Conservation (phyloP, 2,797 vertebrate genomes). For the Amblyopsis hoosieri region DNA sequence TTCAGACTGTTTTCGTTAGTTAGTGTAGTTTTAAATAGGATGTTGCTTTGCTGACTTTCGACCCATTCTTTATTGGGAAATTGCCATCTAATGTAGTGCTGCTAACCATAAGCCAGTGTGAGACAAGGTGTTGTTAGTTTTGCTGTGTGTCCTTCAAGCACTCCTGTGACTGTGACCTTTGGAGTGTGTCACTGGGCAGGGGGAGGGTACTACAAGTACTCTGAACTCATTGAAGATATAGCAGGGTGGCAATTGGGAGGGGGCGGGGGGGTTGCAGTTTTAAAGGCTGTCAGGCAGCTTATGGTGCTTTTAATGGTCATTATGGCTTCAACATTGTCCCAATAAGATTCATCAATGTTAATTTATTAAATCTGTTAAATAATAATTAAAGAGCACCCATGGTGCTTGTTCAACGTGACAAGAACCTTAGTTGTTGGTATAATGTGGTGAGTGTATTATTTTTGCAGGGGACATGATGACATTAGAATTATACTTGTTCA, state of each 20-base stretch:
- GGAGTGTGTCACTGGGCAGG: constrained; percentile 77
- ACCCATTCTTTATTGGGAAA: constrained; percentile 55
- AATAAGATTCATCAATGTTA: no score
- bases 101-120: constrained; percentile 43
- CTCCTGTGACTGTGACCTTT: constrained; percentile 85
- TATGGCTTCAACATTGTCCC: no score
- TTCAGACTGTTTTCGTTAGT: no score
- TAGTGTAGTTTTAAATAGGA: neutral
- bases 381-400: no score
- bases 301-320: no score
- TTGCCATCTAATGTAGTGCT: constrained; percentile 58
- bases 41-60: constrained; percentile 6
- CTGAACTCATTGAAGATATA: constrained; percentile 64
- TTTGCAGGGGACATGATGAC: constrained; percentile 73
- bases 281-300: no score
- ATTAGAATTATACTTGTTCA: constrained; percentile 42
- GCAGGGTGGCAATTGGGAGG: no score
- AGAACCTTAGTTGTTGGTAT: neutral
- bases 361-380: no score
- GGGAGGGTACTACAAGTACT: constrained; percentile 66
- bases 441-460: constrained; percentile 13
- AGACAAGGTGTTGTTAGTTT: constrained; percentile 69
- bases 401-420: constrained; percentile 2
- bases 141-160: constrained; percentile 80
- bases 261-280: no score